These are phyloP conservation scores for Limnephilus auricula DNA, from an alignment of 2,888 invertebrate species.

Conservation along the genomic window DNA sequence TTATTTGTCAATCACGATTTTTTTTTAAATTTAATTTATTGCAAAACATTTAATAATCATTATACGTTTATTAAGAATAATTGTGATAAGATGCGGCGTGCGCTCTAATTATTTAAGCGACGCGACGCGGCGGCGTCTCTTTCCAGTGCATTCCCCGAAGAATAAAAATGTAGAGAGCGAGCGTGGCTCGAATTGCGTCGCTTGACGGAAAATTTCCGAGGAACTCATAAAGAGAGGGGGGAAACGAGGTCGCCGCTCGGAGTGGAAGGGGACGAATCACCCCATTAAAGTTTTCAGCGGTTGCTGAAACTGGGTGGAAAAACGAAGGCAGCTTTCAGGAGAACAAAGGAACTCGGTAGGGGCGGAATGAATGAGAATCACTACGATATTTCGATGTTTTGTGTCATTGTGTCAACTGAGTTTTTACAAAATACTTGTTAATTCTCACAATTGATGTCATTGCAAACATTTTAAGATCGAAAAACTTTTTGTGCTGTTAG, in stretches of 20 bases:
- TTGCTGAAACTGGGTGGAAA: background rate
- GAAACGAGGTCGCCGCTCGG: background rate
- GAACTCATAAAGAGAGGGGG: background rate
- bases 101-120: background rate
- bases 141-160: background rate
- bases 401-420: background rate
- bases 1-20: too few relatives aligned
- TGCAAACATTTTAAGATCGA: background rate
- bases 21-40: background rate
- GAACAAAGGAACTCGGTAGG: background rate
- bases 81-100: background rate
- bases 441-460: background rate
- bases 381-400: background rate
- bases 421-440: background rate
- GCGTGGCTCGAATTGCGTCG: background rate
- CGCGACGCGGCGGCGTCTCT: background rate
- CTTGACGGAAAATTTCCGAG: background rate
- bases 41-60: background rate
- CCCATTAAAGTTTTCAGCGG: slow-evolving; percentile 13
- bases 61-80: background rate
- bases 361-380: background rate
- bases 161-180: background rate
- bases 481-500: too few relatives aligned
- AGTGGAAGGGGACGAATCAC: background rate
- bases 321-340: background rate